phyloP scores from a whole-genome alignment of 2,797 vertebrate genomes.

The Heteromormyrus szaboi region DNA sequence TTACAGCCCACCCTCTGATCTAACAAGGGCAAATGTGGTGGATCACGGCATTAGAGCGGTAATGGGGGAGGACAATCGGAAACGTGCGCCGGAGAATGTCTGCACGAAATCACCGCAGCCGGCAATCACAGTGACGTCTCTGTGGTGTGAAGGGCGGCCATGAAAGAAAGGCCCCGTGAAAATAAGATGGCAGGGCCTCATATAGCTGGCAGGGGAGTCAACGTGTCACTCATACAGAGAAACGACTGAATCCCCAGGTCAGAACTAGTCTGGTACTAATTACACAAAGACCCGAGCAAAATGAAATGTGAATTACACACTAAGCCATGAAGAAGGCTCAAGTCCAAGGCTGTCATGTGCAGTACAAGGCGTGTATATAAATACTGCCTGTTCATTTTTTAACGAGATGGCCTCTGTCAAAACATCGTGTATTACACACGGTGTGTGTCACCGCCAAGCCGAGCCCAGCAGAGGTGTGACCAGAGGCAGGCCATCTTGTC shows the following conservation, averaged over 20 bases:
- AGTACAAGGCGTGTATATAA: neutral
- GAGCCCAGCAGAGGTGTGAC: neutral
- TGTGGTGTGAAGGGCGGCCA: neutral
- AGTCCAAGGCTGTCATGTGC: neutral
- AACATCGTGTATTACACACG: neutral
- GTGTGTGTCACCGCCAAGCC: neutral
- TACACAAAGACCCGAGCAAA: neutral
- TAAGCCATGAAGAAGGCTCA: neutral
- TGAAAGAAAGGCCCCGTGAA: neutral
- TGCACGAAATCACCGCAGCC: neutral
- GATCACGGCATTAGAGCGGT: neutral
- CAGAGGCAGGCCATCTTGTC: neutral
- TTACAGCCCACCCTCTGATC: neutral
- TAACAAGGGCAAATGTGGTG: neutral
- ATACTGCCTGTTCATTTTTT: neutral
- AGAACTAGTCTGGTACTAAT: neutral
- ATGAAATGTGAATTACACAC: neutral
- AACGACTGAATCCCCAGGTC: neutral
- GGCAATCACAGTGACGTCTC: neutral
- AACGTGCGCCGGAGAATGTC: neutral
- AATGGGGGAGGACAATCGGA: neutral
- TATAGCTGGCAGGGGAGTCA: neutral
- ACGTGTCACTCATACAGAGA: neutral
- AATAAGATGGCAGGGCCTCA: neutral
- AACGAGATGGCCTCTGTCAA: neutral